Evolutionary conservation across 1,140 invertebrate genomes (phyloP).

Genomic region (Achroia grisella): DNA sequence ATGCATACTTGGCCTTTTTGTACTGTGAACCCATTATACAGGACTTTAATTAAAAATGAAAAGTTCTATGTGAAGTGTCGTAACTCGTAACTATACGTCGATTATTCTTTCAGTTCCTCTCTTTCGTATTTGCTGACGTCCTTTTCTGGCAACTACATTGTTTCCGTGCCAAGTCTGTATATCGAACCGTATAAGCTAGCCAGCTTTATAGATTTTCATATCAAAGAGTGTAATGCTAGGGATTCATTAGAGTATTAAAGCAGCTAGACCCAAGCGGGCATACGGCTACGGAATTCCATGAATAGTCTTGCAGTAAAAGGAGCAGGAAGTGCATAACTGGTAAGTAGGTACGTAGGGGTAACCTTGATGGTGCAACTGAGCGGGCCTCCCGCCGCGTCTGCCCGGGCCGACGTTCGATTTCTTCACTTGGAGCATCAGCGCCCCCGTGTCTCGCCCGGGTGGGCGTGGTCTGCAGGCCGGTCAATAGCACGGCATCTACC

Average conservation of each 20-base stretch:
- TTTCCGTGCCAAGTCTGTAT: slow-evolving; percentile 41
- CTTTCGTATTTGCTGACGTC: slow-evolving; percentile 26
- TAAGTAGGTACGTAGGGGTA: slow-evolving; percentile 28
- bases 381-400: slow-evolving; percentile 44
- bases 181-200: slow-evolving; percentile 34
- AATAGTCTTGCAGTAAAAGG: slow-evolving; percentile 2
- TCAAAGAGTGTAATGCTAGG: slow-evolving; percentile 6
- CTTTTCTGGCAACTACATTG: slow-evolving; percentile 44
- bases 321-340: slow-evolving; percentile 48
- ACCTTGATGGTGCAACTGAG: slow-evolving; percentile 59
- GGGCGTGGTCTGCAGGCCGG: slow-evolving; percentile 67
- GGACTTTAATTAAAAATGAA: slow-evolving; percentile 29
- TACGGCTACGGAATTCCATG: slow-evolving; percentile 1
- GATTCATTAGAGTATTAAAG: slow-evolving; percentile 6
- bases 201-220: slow-evolving; percentile 31
- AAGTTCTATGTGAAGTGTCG: slow-evolving; percentile 20
- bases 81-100: slow-evolving; percentile 22
- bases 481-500: slow-evolving; percentile 63
- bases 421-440: slow-evolving; percentile 66
- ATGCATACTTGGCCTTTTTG: not conserved
- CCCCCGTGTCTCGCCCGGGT: slow-evolving; percentile 61
- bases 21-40: not conserved
- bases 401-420: slow-evolving; percentile 69
- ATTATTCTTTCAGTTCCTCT: slow-evolving; percentile 26
- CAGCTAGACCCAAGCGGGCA: not conserved